Evolutionary conservation across 2,888 invertebrate species (phyloP).

Genomic region (Sminthurinus aureus): DNA sequence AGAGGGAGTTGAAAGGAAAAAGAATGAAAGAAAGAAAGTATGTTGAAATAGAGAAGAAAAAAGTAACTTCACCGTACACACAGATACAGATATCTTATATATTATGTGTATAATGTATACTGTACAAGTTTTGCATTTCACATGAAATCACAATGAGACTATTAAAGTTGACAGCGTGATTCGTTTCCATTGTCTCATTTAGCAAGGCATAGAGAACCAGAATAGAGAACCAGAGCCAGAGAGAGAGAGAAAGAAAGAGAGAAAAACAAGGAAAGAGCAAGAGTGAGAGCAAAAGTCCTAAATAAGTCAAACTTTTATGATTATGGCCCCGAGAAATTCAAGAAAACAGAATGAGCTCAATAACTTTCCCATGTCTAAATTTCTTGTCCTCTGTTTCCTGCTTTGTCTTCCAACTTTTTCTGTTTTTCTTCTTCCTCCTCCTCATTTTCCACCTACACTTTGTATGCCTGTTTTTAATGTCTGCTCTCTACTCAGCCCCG

Average conservation of each 20-base stretch:
- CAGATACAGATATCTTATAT: too few relatives aligned
- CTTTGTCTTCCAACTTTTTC: not conserved
- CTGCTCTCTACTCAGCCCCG: too few relatives aligned
- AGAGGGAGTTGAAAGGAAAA: not conserved
- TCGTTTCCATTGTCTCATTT: not conserved
- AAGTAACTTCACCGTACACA: too few relatives aligned
- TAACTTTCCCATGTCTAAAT: not conserved
- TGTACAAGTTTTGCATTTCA: not conserved
- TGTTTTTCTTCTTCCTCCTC: not conserved
- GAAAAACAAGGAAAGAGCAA: too few relatives aligned
- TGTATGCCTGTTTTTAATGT: too few relatives aligned
- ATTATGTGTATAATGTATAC: too few relatives aligned
- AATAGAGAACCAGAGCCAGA: not conserved
- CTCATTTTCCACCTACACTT: not conserved
- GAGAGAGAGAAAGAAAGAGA: too few relatives aligned
- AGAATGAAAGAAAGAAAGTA: too few relatives aligned
- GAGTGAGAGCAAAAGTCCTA: not conserved
- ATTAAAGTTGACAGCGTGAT: slow-evolving; percentile 17
- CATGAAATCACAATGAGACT: slow-evolving; percentile 11
- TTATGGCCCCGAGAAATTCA: not conserved
- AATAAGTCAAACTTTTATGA: slow-evolving; percentile 19
- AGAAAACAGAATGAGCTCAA: not conserved
- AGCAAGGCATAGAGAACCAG: not conserved
- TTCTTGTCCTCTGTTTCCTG: not conserved
- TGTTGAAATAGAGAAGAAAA: too few relatives aligned